Evolutionary conservation across 2,888 invertebrate species (phyloP).

Genomic region (Serripes groenlandicus): DNA sequence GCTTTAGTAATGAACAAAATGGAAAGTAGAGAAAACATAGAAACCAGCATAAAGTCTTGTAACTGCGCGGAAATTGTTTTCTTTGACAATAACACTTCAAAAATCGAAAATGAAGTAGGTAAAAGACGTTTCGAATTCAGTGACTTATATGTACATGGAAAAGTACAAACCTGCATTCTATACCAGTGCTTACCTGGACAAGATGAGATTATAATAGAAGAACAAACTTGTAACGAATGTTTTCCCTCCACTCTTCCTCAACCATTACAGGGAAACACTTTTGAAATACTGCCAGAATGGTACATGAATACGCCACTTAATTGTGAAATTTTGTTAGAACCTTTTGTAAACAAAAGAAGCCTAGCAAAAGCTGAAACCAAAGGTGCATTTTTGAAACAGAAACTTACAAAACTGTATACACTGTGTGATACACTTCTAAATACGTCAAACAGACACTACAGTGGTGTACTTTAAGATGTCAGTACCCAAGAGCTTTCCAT

Average conservation of each 20-base stretch:
- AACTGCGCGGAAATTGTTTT: not conserved
- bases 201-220: not conserved
- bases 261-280: conserved; percentile 14
- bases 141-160: conserved; percentile 9
- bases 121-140: conserved; percentile 21
- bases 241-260: not conserved
- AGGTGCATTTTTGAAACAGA: conserved; percentile 6
- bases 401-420: conserved; percentile 30
- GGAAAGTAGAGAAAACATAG: too few relatives aligned
- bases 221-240: not conserved
- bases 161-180: not conserved
- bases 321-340: conserved; percentile 34
- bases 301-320: conserved; percentile 31
- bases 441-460: conserved; percentile 36
- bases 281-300: conserved; percentile 42
- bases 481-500: conserved; percentile 40
- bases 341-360: conserved; percentile 26
- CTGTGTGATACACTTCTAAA: conserved; percentile 41
- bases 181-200: not conserved
- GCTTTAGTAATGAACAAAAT: conserved; percentile 16
- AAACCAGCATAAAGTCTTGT: too few relatives aligned
- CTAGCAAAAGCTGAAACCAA: not conserved
- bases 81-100: not conserved
- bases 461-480: conserved; percentile 39
- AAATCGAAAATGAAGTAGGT: not conserved